Conservation (phyloP, 2,888 invertebrate species). For the Hirtodrosophila alboralis region DNA sequence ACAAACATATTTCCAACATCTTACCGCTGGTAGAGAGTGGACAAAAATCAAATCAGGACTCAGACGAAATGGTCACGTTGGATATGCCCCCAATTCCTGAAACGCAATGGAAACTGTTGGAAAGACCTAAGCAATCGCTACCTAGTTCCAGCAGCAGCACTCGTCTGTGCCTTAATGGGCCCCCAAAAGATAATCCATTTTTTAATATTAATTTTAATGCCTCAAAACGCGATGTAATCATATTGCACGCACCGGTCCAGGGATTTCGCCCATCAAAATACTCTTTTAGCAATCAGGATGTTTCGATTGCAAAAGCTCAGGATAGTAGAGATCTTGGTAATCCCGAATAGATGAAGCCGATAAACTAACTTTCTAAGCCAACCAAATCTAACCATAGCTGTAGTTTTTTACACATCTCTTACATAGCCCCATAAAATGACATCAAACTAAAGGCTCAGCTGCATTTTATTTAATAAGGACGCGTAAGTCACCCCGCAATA, state of each 20-base stretch:
- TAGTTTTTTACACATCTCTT: constrained; percentile 36
- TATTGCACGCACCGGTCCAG: constrained; percentile 49
- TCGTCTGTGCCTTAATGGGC: background rate
- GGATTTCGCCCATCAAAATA: constrained; percentile 50
- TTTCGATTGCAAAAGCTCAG: background rate
- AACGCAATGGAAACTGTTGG: background rate
- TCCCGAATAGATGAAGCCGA: background rate
- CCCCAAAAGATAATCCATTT: constrained; percentile 25
- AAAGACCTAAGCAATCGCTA: background rate
- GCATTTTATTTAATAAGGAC: constrained; percentile 21
- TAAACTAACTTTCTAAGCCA: constrained; percentile 7
- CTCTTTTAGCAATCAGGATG: constrained; percentile 25
- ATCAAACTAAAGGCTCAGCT: constrained; percentile 36
- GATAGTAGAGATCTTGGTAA: too few relatives aligned
- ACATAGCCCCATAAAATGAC: constrained; percentile 40
- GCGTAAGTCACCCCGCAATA: constrained; percentile 6
- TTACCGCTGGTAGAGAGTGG: too few relatives aligned
- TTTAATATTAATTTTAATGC: constrained; percentile 11
- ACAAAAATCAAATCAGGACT: too few relatives aligned
- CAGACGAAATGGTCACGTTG: too few relatives aligned
- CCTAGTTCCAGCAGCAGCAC: background rate
- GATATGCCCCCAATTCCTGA: background rate
- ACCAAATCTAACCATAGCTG: constrained; percentile 28
- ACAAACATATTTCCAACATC: constrained; percentile 20
- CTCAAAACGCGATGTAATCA: constrained; percentile 30